phyloP scores from a whole-genome alignment of 2,113 vertebrate species.

The Procavia capensis region DNA sequence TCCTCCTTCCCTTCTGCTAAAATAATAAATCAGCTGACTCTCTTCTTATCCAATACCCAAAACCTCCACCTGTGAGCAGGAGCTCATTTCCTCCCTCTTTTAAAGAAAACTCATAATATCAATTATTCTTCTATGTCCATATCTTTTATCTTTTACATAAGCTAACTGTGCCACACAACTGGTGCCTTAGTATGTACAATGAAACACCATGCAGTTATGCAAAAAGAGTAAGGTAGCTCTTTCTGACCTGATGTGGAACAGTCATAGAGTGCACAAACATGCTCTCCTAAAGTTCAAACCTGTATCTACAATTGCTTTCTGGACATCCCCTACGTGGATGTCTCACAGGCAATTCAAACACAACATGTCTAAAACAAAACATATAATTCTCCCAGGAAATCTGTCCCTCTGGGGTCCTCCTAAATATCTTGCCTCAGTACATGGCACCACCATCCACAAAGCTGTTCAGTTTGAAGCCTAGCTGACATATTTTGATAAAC shows the following conservation, averaged over 20 bases:
- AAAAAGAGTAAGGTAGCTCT: neutral
- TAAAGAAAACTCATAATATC: conserved; percentile 46
- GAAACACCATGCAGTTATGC: neutral
- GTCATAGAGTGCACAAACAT: neutral
- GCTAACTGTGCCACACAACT: conserved; percentile 11
- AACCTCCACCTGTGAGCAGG: neutral
- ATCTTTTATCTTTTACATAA: conserved; percentile 31
- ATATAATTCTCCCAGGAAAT: neutral
- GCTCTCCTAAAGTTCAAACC: conserved; percentile 16
- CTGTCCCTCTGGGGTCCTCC: neutral
- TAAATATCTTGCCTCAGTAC: neutral
- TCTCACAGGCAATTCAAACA: neutral
- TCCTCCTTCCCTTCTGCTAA: conserved; percentile 50
- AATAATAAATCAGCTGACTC: conserved; percentile 8
- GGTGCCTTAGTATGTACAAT: neutral
- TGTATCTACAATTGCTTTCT: neutral
- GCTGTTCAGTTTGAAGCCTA: neutral
- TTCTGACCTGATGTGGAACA: conserved; percentile 1
- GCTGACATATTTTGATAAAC: neutral
- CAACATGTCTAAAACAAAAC: neutral
- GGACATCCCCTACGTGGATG: neutral
- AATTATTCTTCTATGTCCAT: conserved; percentile 15
- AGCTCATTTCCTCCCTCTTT: conserved; percentile 15
- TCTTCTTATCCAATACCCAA: conserved; percentile 47
- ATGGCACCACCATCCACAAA: neutral